Evolutionary conservation across 2,888 invertebrate species (phyloP).

Genomic region (Eurytoma adleriae): DNA sequence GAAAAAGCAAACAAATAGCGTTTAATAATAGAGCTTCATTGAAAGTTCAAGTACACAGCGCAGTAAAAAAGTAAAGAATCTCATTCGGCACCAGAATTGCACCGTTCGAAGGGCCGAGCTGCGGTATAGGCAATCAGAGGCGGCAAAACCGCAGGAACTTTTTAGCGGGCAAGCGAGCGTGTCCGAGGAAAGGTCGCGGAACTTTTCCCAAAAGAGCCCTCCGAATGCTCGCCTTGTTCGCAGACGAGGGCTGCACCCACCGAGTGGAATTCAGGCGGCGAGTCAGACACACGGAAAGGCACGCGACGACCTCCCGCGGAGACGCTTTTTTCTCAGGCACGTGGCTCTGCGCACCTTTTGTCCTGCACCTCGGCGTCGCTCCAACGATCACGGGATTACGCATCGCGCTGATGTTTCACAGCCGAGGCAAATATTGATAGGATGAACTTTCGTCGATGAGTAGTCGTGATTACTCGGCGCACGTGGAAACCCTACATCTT

Average conservation of each 20-base stretch:
- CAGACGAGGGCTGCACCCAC: conserved; percentile 58
- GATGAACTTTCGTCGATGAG: too few relatives aligned
- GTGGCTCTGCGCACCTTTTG: too few relatives aligned
- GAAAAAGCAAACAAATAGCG: too few relatives aligned
- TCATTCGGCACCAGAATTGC: conserved; percentile 25
- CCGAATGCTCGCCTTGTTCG: conserved; percentile 56
- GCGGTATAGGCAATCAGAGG: conserved; percentile 50
- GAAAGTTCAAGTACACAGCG: background rate
- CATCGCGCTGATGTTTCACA: conserved; percentile 21
- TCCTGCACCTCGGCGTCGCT: too few relatives aligned
- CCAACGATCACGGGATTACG: conserved; percentile 20
- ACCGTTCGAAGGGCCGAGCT: conserved; percentile 5
- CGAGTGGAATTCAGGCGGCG: conserved; percentile 65
- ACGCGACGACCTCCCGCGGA: too few relatives aligned
- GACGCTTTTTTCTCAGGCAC: too few relatives aligned
- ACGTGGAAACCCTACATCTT: too few relatives aligned
- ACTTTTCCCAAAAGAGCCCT: too few relatives aligned
- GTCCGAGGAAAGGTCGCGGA: conserved; percentile 12
- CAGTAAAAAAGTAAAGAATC: conserved; percentile 29
- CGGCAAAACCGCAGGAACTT: conserved; percentile 37
- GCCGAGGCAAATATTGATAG: too few relatives aligned
- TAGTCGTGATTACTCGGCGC: too few relatives aligned
- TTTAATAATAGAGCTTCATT: too few relatives aligned
- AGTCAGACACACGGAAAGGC: conserved; percentile 60
- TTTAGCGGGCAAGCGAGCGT: background rate